Evolutionary conservation across 1,140 invertebrate genomes (phyloP).

Genomic region (Latrodectus geometricus): DNA sequence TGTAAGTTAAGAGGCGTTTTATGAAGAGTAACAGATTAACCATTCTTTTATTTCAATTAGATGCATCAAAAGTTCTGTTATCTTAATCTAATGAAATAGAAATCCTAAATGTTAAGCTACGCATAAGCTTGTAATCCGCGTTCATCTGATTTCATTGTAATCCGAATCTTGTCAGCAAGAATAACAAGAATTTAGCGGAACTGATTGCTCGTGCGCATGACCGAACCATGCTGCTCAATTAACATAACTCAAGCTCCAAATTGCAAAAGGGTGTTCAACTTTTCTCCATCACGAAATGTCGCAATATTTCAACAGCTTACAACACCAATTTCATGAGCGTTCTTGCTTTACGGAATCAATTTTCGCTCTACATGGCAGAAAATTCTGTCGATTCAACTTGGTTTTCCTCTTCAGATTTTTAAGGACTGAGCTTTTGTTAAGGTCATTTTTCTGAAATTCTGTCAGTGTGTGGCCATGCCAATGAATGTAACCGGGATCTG

Average conservation of each 20-base stretch:
- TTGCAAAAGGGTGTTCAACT: constrained; percentile 24
- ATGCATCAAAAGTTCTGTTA: constrained; percentile 22
- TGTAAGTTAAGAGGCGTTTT: background rate
- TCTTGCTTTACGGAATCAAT: too few species aligned
- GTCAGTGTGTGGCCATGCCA: too few species aligned
- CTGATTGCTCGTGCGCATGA: constrained; percentile 42
- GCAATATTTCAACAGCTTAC: too few species aligned
- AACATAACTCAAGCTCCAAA: constrained; percentile 37
- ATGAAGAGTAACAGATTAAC: too few species aligned
- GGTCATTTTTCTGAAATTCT: too few species aligned
- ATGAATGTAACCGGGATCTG: too few species aligned
- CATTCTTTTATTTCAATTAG: background rate
- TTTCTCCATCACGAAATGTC: background rate
- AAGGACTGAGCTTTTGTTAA: too few species aligned
- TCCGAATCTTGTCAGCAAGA: constrained; percentile 50
- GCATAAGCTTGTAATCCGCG: constrained; percentile 16
- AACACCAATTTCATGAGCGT: too few species aligned
- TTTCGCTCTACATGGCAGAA: too few species aligned
- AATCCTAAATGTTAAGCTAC: background rate
- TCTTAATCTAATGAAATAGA: constrained; percentile 26
- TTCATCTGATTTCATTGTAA: constrained; percentile 59
- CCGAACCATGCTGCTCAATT: constrained; percentile 35
- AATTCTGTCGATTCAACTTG: too few species aligned
- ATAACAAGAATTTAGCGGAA: constrained; percentile 47
- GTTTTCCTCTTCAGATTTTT: too few species aligned